phyloP scores from a whole-genome alignment of 1,140 invertebrate species.

The Glossosoma conforme region DNA sequence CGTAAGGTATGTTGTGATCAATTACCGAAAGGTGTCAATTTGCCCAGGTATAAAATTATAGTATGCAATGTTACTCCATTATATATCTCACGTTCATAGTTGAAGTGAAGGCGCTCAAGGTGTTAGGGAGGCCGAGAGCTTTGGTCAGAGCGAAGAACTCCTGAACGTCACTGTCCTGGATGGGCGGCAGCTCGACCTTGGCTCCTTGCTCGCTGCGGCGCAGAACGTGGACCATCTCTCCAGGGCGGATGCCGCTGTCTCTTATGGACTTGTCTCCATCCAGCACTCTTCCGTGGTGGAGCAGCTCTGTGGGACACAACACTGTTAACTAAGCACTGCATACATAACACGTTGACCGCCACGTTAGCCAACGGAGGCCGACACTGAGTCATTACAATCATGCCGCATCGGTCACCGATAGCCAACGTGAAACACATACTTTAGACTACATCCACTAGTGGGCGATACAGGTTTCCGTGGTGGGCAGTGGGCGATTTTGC shows the following conservation, averaged over 20 bases:
- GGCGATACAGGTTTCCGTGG: neutral
- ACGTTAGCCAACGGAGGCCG: neutral
- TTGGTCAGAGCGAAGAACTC: conserved; percentile 12
- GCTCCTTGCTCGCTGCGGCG: conserved; percentile 6
- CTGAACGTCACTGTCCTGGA: conserved; percentile 12
- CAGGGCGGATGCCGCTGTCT: conserved; percentile 19
- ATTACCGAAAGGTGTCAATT: too few relatives aligned
- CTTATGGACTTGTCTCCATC: conserved; percentile 23
- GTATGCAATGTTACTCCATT: neutral
- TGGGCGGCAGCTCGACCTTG: conserved; percentile 1
- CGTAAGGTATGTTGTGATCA: too few relatives aligned
- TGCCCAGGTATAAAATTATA: too few relatives aligned
- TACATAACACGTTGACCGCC: neutral
- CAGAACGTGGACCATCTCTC: conserved; percentile 23
- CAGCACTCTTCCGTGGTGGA: conserved; percentile 24
- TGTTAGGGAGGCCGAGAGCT: conserved; percentile 5
- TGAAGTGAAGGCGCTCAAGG: conserved; percentile 6
- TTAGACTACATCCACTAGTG: neutral
- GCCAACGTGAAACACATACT: neutral
- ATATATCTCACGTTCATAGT: conserved; percentile 12
- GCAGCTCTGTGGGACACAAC: conserved; percentile 20
- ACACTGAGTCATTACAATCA: neutral
- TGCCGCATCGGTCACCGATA: neutral
- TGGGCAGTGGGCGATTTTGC: too few relatives aligned
- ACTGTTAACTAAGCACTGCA: neutral